Evolutionary conservation across 2,888 invertebrate species (phyloP), one percentile per base, ranked within the genome.

Genomic region (Meandrusa payeni): DNA sequence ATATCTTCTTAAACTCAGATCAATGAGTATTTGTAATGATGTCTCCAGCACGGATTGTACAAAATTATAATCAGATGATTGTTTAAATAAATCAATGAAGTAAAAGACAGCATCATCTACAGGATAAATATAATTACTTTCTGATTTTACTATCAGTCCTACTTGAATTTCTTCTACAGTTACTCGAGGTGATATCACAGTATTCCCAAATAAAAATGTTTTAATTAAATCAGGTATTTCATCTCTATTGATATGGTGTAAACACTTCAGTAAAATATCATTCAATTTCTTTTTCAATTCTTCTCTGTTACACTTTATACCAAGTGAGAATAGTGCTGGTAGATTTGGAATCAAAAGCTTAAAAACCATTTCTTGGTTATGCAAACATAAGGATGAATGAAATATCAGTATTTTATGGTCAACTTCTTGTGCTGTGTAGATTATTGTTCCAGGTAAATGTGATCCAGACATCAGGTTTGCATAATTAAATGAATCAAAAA

Each of bases 311-410:
- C 72, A 81, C 47, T 63, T 72, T 2, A 65, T 45, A 57, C 77
- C 72, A 41, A 90, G 64, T 36, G 69, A 53, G 57, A 87, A 90
- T 19, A 90, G 58, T 11, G 88, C 52, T 51, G 71, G 67, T 19
- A 89, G 49, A 53, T 88, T 79, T 31, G 81, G 71, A 29, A 55
- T 59, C 41, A 90, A 49, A 27, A 83, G 54, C 29, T 61, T 45
- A 24, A 65, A 46, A 5, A 88, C 77, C 53, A 85, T 71, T 9
- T 76, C 59, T 36, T 76, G 44, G 52, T 75, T 73, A 4, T 59
- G 51, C 7, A 61, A 59, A 53, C 59, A 67, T 10, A 76, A 56
- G 63, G 73, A 76, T 1, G 76, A 69, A 71, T 87, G 70, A 12
- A 88, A 48, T 17, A 79, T 52, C 46, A 76, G 72, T 4, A 88